These are phyloP conservation scores for Drosophila guanche DNA, from an alignment of 1,140 invertebrate species.

Conservation along the genomic window DNA sequence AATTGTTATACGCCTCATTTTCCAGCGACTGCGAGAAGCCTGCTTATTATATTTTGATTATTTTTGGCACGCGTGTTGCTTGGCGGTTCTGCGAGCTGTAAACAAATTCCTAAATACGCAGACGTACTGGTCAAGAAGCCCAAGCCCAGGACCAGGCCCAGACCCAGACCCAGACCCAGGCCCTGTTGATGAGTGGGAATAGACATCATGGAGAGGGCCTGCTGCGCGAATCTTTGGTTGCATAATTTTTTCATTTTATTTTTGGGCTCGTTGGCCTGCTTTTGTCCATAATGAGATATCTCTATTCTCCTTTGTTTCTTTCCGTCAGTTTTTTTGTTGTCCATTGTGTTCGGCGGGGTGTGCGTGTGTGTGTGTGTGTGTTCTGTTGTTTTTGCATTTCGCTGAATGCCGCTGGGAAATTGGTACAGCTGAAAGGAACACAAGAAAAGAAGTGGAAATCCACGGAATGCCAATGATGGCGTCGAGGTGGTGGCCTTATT, in stretches of 20 bases:
- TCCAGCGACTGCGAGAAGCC: slow-evolving; percentile 73
- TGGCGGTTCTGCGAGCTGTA: slow-evolving; percentile 49
- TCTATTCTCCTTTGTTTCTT: slow-evolving; percentile 80
- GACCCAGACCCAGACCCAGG: too few species aligned
- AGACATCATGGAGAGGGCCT: slow-evolving; percentile 15
- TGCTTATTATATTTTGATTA: slow-evolving; percentile 80
- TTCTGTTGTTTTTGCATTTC: slow-evolving; percentile 74
- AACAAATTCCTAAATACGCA: slow-evolving; percentile 71
- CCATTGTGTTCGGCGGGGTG: slow-evolving; percentile 30
- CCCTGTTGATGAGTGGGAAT: slow-evolving; percentile 15
- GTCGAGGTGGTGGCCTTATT: slow-evolving; percentile 66
- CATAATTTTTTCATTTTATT: slow-evolving; percentile 81
- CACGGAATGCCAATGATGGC: slow-evolving; percentile 68
- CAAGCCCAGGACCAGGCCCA: too few species aligned
- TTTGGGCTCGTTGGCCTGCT: slow-evolving; percentile 58
- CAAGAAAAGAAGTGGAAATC: slow-evolving; percentile 35
- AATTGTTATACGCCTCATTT: slow-evolving; percentile 79
- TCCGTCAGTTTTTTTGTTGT: slow-evolving; percentile 63
- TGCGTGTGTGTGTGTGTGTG: slow-evolving; percentile 30
- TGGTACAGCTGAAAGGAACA: slow-evolving; percentile 52
- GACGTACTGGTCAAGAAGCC: slow-evolving; percentile 26
- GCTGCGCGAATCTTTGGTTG: slow-evolving; percentile 35
- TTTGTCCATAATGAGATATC: slow-evolving; percentile 81
- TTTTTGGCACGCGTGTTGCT: slow-evolving; percentile 69
- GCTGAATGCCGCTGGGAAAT: slow-evolving; percentile 75